A percentile compares a stretch with the other conserved stretches of the same genome.
Conservation (phyloP, 1,140 invertebrate genomes). For the Piezodorus guildinii region DNA sequence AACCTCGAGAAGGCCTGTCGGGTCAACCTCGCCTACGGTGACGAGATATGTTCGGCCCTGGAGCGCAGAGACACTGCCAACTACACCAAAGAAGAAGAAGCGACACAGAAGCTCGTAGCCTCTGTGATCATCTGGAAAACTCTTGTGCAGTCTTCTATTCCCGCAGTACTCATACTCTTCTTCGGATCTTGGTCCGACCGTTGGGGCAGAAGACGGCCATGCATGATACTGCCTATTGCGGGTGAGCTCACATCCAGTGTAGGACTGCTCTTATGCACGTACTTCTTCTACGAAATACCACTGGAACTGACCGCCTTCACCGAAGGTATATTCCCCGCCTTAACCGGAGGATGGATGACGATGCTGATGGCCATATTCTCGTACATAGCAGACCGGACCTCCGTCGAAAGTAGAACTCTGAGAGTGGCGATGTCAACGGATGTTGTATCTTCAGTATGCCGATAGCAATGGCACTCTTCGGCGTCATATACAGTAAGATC, state of each 20-base stretch:
- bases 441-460: slow-evolving; percentile 68
- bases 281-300: slow-evolving; percentile 49
- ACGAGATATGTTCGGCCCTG: slow-evolving; percentile 58
- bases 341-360: slow-evolving; percentile 78
- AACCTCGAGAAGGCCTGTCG: slow-evolving; percentile 74
- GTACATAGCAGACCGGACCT: slow-evolving; percentile 75
- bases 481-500: slow-evolving; percentile 44
- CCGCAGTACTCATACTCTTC: slow-evolving; percentile 64
- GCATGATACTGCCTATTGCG: slow-evolving; percentile 68
- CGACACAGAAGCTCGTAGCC: slow-evolving; percentile 59
- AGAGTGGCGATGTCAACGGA: slow-evolving; percentile 68
- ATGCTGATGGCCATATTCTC: slow-evolving; percentile 83
- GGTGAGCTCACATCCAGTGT: slow-evolving; percentile 66
- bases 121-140: slow-evolving; percentile 71
- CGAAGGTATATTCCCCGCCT: slow-evolving; percentile 61
- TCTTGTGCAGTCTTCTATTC: slow-evolving; percentile 58
- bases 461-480: slow-evolving; percentile 35
- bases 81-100: slow-evolving; percentile 55
- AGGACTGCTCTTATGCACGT: slow-evolving; percentile 64
- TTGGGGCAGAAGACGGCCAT: slow-evolving; percentile 62
- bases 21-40: slow-evolving; percentile 59
- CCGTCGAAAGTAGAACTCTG: slow-evolving; percentile 62
- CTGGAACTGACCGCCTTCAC: slow-evolving; percentile 63
- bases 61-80: slow-evolving; percentile 54
- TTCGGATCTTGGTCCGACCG: slow-evolving; percentile 42